Base-by-base conservation (phyloP, 2,797 vertebrate genomes). In the Sebastes iracundus region DNA sequence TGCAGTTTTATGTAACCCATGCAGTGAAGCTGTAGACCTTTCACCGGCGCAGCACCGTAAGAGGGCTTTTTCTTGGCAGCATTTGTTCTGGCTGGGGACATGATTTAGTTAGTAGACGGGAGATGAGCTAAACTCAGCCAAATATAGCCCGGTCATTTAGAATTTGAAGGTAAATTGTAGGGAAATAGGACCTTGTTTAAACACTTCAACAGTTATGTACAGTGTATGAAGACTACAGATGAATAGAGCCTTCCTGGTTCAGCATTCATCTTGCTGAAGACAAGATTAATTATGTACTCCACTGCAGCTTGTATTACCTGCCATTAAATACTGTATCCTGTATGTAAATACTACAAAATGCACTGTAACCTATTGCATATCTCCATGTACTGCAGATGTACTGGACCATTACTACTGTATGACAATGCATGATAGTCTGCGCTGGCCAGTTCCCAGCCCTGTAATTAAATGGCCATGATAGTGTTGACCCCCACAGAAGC, bases 381-480 rank as follows among this genome's bases (percentile, higher is more conserved):
- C 23, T 53, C 23, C n/a, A 69, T 28, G 13, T 52, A 25, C 20
- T 49, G 58, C 25, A 63, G 30, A 59, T 60, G 55, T 11, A 23
- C 35, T 64, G 56, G 6, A 73, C 53, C n/a, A 62, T 70, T 77
- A 72, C 20, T 18, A 46, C 6, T 52, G 20, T 25, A 82, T 69
- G 23, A 73, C 62, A 62, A 68, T 30, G 23, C 55, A 83, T 56
- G 59, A 46, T 52, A 11, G 74, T 32, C 66, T 65, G 58, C 46
- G 55, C 77, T 78, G n/a, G 14, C 71, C 64, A 67, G 49, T 46
- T 66, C 69, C 58, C 46, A 79, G 70, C 18, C 28, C 76, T 80
- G 84, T 91, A 92, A 94, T 92, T 92, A 91, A 90, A 88, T 79
- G 65, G 76, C 86, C 82, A 75, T 67, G 66, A 87, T 86, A 84